Base-by-base conservation (phyloP, 2,888 invertebrate species). In the Diogma glabrata region DNA sequence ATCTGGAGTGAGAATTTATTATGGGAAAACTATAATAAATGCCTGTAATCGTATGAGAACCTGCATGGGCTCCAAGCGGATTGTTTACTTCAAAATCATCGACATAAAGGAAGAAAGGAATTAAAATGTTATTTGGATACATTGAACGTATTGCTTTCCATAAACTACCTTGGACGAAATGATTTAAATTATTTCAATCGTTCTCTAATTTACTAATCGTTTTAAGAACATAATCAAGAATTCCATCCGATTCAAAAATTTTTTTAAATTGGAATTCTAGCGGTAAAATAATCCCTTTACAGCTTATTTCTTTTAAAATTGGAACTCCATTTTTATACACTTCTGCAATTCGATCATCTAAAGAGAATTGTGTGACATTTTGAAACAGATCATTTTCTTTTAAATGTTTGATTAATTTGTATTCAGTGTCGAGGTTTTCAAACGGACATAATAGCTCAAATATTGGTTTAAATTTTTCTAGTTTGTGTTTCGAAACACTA, bases 71-170 rank as follows among this genome's bases (percentile, higher is more conserved):
- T 19, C 59, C 60, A 36, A 60, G 53, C n/a, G 60, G 57, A 49
- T 59, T 58, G 46, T 58, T 60, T 19, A 59, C 59, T 57, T 60
- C 60, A 28, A 58, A 58, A 55, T 58, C 59, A 51, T 60, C 57
- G 9, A 57, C 51, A 43, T 57, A 58, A 12, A 60, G 26, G 22
- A 58, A 56, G 54, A 53, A 57, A 6, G 58, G 57, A 9, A 58
- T 47, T n/a, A 55, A 19, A 47, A 52, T 56, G 54, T 59, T 56
- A 40, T 54, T 47, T 16, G 54, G 55, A 53, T 57, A 58, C 10
- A 56, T 5, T 45, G 47, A 19, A 14, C 45, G 7, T 53, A 59
- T 60, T 23, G 51, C 49, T 54, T 56, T 57, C 60, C 60, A 60
- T 26, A 59, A 26, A 16, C 57, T 50, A 38, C 58, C 56, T 40